phyloP scores from a whole-genome alignment of 30 jellyfish, hydroid and myxozoan genomes.

The Pelagia noctiluca region DNA sequence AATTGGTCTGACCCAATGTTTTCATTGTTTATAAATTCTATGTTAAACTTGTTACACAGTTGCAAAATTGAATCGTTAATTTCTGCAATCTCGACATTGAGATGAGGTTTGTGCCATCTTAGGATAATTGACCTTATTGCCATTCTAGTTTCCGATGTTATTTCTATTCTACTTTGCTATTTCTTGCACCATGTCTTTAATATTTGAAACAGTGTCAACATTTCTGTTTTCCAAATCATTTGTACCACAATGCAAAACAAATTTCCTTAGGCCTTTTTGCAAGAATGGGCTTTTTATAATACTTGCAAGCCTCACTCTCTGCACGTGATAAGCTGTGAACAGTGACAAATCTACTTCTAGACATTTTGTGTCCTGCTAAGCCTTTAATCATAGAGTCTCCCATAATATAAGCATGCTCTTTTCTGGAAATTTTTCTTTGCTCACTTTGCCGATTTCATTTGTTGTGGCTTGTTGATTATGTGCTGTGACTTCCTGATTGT shows the following conservation, averaged over 20 bases:
- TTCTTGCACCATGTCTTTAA: not conserved
- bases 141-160: not conserved
- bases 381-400: conserved; percentile 7
- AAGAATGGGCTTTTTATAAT: not conserved
- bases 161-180: no score
- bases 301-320: not conserved
- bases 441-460: no score
- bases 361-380: conserved; percentile 1
- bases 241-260: not conserved
- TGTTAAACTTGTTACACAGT: not conserved
- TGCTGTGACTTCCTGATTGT: not conserved
- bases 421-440: no score
- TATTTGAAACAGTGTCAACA: not conserved
- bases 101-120: not conserved
- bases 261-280: not conserved
- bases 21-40: not conserved
- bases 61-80: not conserved
- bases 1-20: not conserved
- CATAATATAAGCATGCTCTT: not conserved
- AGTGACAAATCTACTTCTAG: not conserved
- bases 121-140: not conserved
- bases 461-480: not conserved
- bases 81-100: not conserved
- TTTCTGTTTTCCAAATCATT: not conserved
- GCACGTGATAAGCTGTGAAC: not conserved